Evolutionary conservation across 1,140 invertebrate genomes (phyloP), one percentile per base, ranked within the genome.

Genomic region (Drosophila sturtevanti): DNA sequence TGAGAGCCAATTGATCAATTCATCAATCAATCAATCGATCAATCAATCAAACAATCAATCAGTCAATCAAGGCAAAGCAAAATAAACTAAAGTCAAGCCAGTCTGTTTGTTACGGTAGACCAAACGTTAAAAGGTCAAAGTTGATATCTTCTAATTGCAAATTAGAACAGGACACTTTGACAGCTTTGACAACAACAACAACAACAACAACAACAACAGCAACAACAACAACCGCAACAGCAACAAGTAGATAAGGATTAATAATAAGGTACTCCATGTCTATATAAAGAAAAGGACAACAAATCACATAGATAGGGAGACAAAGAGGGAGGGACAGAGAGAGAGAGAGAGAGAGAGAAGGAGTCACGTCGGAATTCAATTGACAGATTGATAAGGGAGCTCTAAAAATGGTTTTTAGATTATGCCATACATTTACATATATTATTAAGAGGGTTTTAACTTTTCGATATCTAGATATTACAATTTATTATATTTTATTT

Each of bases 41-140:
- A 77, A 72, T 81, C 79, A 61, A 61, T 63, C 68, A 37, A 60
- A 66, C 65, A 69, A 77, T 81, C 81, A 75, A 69, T 72, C 81
- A 59, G 35, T 22, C 16, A 55, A 55, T 12, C 52, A 21, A 34
- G 44, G 12, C 18, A 61, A 35, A 6, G 6, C 7, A n/a, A 31
- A 31, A 24, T 4, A 60, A 41, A 35, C 12, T 21, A 16, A 27
- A 51, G 41, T 34, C 48, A n/a, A 27, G 22, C 7, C n/a, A 18
- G n/a, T n/a, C 0, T 6, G 16, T 44, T 7, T 18, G n/a, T 21
- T 21, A 18, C 14, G 7, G 16, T 48, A n/a, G 24, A 38, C 16
- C 27, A 31, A 24, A 55, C 38, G 67, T 18, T 37, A 9, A 62
- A 70, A 54, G 72, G 72, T 73, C 59, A 79, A 64, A 71, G 62